Evolutionary conservation across 2,797 vertebrate genomes (phyloP), one percentile per base, ranked within the genome.

Genomic region (Paratrypauchen microcephalus): DNA sequence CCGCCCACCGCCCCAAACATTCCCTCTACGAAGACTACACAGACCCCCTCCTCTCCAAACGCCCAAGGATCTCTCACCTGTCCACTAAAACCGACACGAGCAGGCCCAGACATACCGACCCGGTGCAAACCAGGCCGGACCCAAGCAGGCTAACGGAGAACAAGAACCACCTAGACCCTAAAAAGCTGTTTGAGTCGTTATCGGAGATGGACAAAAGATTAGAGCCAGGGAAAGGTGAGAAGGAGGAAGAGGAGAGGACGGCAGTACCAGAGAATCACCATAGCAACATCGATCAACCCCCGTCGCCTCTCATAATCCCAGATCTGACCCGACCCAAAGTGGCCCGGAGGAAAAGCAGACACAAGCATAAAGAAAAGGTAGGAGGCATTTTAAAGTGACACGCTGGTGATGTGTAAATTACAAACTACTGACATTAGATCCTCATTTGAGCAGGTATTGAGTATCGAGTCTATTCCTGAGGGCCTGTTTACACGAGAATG

Each of bases 1-100:
- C 95, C 7, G 93, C 89, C 2, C 90, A 90, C 6, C 84, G 75
- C 11, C 84, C 95, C 81, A 97, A 95, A 85, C 94, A 90, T 47
- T 72, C 90, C 2, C 88, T 93, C 0, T 86, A 87, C 0, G 77
- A 90, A 62, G 96, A 97, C 5, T 95, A 95, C 79, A 94, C 94
- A 0, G 95, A 97, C 74, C 95, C 95, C 0, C 66, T 95, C 78
- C 85, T 89, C 78, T 94, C 71, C 81, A 98, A 97, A 86, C 96
- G 95, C 78, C 94, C 93, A 69, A 86, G 97, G 76, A 94, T 98
- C 59, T 97, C 96, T 0, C 96, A 92, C 67, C 61, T 95, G 69
- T 83, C 93, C 3, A 92, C 92, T 79, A 93, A 94, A 73, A 70
- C 84, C 0, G 87, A 92, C 70, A 93, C 88, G 66, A 73, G 69